These are phyloP conservation scores for Synanthedon vespiformis DNA, from an alignment of 2,888 invertebrate genomes.

Conservation along the genomic window DNA sequence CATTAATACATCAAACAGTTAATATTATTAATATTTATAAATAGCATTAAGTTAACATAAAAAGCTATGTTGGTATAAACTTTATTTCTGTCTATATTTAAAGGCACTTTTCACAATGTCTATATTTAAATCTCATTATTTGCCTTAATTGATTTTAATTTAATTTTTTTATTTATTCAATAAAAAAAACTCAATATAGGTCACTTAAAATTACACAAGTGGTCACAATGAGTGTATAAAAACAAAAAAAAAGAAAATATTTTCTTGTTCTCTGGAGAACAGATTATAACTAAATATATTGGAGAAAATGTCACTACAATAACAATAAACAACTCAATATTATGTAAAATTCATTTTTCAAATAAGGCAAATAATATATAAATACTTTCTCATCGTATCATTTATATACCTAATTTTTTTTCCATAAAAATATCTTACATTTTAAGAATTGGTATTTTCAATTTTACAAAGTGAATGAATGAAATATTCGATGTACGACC, in stretches of 20 bases:
- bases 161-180: neutral
- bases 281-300: too few species aligned
- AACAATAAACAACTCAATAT: neutral
- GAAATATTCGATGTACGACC: neutral
- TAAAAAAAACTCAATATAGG: neutral
- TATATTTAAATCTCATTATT: slow-evolving; percentile 44
- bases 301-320: neutral
- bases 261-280: too few species aligned
- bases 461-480: neutral
- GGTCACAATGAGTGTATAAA: too few species aligned
- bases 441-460: neutral
- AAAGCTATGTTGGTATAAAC: slow-evolving; percentile 69
- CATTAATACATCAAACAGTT: slow-evolving; percentile 63
- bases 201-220: neutral
- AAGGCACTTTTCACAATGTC: slow-evolving; percentile 70
- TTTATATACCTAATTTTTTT: neutral
- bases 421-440: neutral
- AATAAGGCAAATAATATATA: neutral
- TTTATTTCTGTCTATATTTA: slow-evolving; percentile 66
- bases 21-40: slow-evolving; percentile 69
- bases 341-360: neutral
- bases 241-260: too few species aligned
- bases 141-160: slow-evolving; percentile 35
- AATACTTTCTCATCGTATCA: neutral
- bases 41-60: slow-evolving; percentile 69